Conservation (phyloP, 2,797 vertebrate genomes). For the Lutra lutra region DNA sequence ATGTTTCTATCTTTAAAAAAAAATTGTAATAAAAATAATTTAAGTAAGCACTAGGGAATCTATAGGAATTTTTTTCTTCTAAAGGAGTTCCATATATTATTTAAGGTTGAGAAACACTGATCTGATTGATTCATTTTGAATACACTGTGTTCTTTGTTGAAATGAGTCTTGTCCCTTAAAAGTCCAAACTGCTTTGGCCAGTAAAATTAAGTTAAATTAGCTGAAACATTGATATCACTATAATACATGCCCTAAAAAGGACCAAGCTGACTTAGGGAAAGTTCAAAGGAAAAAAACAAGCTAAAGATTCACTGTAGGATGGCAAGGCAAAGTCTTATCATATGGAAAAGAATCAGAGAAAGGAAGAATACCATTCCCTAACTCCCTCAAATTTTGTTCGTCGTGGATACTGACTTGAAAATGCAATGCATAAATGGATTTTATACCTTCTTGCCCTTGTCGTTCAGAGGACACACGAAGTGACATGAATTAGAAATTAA, state of each 20-base stretch:
- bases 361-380: not conserved
- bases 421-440: not conserved
- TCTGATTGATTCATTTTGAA: slow-evolving; percentile 51
- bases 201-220: slow-evolving; percentile 8
- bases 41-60: not conserved
- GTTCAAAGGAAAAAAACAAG: not conserved
- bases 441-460: not conserved
- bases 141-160: not conserved
- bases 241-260: not conserved
- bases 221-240: not conserved
- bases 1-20: slow-evolving; percentile 50
- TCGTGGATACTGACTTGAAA: not conserved
- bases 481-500: slow-evolving; percentile 16
- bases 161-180: slow-evolving; percentile 35
- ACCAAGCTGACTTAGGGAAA: not conserved
- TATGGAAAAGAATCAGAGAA: not conserved
- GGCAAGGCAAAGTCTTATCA: not conserved
- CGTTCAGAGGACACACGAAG: not conserved
- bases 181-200: slow-evolving; percentile 2
- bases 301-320: not conserved
- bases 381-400: not conserved
- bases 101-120: slow-evolving; percentile 7
- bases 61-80: slow-evolving; percentile 15
- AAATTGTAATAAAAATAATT: slow-evolving; percentile 39
- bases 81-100: not conserved